Percentiles rank a stretch among this genome's conserved stretches.
Conservation (phyloP, 1,140 invertebrate genomes). For the Diachasmimorpha longicaudata region DNA sequence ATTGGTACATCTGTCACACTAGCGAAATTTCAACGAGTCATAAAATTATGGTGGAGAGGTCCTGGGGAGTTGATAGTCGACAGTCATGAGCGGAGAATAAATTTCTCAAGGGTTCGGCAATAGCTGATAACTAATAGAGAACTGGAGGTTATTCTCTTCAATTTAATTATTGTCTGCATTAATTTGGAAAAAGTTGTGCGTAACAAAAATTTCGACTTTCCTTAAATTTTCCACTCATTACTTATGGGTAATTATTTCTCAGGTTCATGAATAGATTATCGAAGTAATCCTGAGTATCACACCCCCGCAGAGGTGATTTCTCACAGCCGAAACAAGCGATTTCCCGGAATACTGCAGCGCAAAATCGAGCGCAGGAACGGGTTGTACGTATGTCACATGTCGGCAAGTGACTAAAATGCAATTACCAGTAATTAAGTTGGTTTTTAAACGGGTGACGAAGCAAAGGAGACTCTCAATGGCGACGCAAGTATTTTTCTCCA, state of each 20-base stretch:
- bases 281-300: neutral
- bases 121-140: too few relatives aligned
- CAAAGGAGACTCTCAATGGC: neutral
- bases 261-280: too few relatives aligned
- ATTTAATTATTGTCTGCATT: too few relatives aligned
- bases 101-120: neutral
- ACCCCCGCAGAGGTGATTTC: neutral
- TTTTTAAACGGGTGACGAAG: slow-evolving; percentile 19
- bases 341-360: neutral
- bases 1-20: slow-evolving; percentile 46
- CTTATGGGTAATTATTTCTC: too few relatives aligned
- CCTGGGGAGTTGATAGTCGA: neutral
- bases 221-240: too few relatives aligned
- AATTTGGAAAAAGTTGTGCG: too few relatives aligned
- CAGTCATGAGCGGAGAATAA: neutral
- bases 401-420: slow-evolving; percentile 45
- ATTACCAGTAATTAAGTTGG: slow-evolving; percentile 42
- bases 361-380: neutral
- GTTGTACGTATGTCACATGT: slow-evolving; percentile 1
- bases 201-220: too few relatives aligned
- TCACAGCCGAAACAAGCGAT: neutral
- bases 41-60: neutral
- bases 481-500: neutral
- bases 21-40: neutral
- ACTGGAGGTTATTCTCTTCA: too few relatives aligned